phyloP scores from a whole-genome alignment of 2,888 invertebrate genomes.

The Lasioglossum villosulum region DNA sequence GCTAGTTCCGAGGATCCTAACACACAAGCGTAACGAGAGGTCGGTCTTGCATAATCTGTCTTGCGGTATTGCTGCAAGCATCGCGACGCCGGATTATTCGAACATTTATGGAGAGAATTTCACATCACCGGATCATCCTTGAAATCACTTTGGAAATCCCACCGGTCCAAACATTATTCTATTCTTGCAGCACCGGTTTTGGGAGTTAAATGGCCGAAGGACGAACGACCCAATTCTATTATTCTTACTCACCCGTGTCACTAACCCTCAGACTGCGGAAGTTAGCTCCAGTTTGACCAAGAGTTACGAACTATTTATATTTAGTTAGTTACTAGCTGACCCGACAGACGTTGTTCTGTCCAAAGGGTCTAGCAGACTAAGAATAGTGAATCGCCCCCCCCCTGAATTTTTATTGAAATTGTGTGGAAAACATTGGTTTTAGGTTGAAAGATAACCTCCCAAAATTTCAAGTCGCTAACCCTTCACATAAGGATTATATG shows the following conservation, averaged over 20 bases:
- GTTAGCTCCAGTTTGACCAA: too few relatives aligned
- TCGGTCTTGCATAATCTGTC: slow-evolving; percentile 71
- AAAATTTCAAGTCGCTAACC: too few relatives aligned
- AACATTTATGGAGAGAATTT: slow-evolving; percentile 56
- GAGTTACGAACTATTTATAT: too few relatives aligned
- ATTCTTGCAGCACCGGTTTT: background rate
- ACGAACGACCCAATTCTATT: background rate
- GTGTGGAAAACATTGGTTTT: too few relatives aligned
- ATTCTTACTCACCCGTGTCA: background rate
- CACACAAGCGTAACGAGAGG: slow-evolving; percentile 56
- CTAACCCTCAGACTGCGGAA: too few relatives aligned
- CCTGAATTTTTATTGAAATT: too few relatives aligned
- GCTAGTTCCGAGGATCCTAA: slow-evolving; percentile 48
- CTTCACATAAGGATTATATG: too few relatives aligned
- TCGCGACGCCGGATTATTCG: slow-evolving; percentile 60
- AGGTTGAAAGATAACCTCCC: too few relatives aligned
- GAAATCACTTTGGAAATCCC: slow-evolving; percentile 39
- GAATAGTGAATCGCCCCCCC: too few relatives aligned
- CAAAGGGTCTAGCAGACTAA: too few relatives aligned
- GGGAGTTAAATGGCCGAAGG: background rate
- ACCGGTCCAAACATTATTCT: background rate
- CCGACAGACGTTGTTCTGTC: too few relatives aligned
- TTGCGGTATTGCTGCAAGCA: slow-evolving; percentile 64
- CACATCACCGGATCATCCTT: slow-evolving; percentile 12
- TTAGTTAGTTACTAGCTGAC: too few relatives aligned